Conservation (phyloP, 2,797 vertebrate species). For the Danio jaintianensis region DNA sequence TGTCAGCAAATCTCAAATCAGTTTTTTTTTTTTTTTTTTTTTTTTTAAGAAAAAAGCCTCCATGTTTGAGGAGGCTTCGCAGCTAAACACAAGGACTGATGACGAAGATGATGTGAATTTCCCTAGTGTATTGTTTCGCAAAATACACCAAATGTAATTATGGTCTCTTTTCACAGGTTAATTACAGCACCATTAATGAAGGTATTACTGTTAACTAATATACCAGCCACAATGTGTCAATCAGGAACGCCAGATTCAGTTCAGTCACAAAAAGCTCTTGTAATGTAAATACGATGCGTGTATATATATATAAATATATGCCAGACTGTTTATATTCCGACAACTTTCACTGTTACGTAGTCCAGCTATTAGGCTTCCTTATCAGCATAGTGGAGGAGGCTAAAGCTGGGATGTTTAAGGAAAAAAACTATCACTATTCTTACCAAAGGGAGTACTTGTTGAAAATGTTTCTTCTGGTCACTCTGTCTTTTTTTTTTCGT, state of each 20-base stretch:
- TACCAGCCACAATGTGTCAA: slow-evolving; percentile 62
- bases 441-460: slow-evolving; percentile 88
- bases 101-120: slow-evolving; percentile 66
- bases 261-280: slow-evolving; percentile 66
- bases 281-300: slow-evolving; percentile 88
- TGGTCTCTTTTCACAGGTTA: slow-evolving; percentile 45
- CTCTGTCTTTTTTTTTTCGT: slow-evolving; percentile 54
- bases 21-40: slow-evolving; percentile 8
- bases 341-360: slow-evolving; percentile 89
- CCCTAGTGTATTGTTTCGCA: slow-evolving; percentile 68
- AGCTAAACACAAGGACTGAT: slow-evolving; percentile 53
- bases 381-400: slow-evolving; percentile 82
- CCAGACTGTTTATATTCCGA: slow-evolving; percentile 82
- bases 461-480: slow-evolving; percentile 52
- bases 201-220: slow-evolving; percentile 58
- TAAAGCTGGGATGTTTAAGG: slow-evolving; percentile 78
- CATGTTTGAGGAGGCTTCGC: slow-evolving; percentile 35
- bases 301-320: slow-evolving; percentile 76
- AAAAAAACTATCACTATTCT: slow-evolving; percentile 80
- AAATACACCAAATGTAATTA: slow-evolving; percentile 39
- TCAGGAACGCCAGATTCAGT: slow-evolving; percentile 69
- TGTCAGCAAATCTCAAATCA: slow-evolving; percentile 5
- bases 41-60: neutral
- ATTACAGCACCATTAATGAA: slow-evolving; percentile 45
- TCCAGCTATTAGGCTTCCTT: slow-evolving; percentile 66